Evolutionary conservation across 2,113 vertebrate species (phyloP).

Genomic region (Plecturocebus donacophilus): DNA sequence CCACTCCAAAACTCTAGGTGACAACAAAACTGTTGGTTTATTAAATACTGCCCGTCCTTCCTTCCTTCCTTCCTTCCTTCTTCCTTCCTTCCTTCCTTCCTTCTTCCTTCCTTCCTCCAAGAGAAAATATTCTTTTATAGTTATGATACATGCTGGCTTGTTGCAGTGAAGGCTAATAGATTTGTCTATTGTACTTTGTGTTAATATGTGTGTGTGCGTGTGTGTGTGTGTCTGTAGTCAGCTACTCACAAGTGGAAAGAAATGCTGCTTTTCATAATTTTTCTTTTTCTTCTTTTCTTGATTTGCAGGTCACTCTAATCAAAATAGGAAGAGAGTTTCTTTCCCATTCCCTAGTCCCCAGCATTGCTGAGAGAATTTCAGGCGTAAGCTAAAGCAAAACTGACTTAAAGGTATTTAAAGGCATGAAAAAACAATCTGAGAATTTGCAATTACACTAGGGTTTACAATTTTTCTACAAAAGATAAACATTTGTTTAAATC

Average conservation of each 20-base stretch:
- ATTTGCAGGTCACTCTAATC: conserved; percentile 6
- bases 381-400: conserved; percentile 8
- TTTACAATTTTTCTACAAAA: conserved; percentile 70
- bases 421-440: conserved; percentile 37
- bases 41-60: neutral
- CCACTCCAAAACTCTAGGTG: neutral
- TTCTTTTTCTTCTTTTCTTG: conserved; percentile 36
- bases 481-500: conserved; percentile 74
- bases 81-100: neutral
- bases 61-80: neutral
- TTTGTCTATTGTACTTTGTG: neutral
- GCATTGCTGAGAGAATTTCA: conserved; percentile 18
- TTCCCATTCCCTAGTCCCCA: neutral
- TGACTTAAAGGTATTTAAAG: conserved; percentile 41
- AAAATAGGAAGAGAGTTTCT: neutral
- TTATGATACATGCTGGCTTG: neutral
- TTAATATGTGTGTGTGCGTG: neutral
- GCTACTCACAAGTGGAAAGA: neutral
- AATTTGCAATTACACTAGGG: conserved; percentile 26
- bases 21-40: neutral
- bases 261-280: neutral
- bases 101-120: neutral
- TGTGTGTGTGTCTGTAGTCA: too few species aligned
- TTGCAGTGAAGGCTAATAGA: neutral
- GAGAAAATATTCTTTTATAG: neutral